phyloP scores from a whole-genome alignment of 1,140 invertebrate species.

The Physella acuta region DNA sequence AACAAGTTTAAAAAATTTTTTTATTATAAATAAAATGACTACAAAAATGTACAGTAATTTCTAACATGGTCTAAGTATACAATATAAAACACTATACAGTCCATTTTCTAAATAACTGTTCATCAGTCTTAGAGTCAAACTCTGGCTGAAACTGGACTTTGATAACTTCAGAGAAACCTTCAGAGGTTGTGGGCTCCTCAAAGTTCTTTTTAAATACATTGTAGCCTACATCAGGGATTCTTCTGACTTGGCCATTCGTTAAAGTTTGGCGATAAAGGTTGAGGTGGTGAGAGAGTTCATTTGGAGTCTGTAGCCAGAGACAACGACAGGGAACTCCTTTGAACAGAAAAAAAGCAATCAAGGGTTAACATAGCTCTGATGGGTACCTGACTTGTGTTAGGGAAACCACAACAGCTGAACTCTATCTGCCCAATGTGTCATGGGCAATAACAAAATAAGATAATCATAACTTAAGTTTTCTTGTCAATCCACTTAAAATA shows the following conservation, averaged over 20 bases:
- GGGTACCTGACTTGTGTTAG: too few relatives aligned
- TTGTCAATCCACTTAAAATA: too few relatives aligned
- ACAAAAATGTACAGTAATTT: neutral
- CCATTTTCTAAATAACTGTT: slow-evolving; percentile 67
- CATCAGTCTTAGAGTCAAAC: slow-evolving; percentile 71
- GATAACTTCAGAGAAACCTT: slow-evolving; percentile 81
- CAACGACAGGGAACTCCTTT: slow-evolving; percentile 73
- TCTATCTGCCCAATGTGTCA: too few relatives aligned
- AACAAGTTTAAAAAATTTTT: too few relatives aligned
- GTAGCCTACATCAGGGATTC: slow-evolving; percentile 72
- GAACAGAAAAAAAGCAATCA: slow-evolving; percentile 6
- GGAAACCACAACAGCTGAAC: too few relatives aligned
- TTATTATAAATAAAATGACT: too few relatives aligned
- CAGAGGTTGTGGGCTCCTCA: slow-evolving; percentile 70
- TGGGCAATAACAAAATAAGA: too few relatives aligned
- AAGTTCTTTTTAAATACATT: slow-evolving; percentile 79
- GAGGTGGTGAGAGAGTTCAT: slow-evolving; percentile 83
- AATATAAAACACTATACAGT: slow-evolving; percentile 32
- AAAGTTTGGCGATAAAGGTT: slow-evolving; percentile 78
- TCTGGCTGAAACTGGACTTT: slow-evolving; percentile 77
- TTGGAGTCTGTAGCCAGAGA: slow-evolving; percentile 74
- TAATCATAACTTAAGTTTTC: too few relatives aligned
- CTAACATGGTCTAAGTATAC: neutral
- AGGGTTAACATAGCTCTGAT: too few relatives aligned
- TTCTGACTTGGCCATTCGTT: slow-evolving; percentile 64